A percentile compares a stretch with the other conserved stretches of the same genome.
phyloP scores from a whole-genome alignment of 2,888 invertebrate genomes.

The Apeira syringaria region DNA sequence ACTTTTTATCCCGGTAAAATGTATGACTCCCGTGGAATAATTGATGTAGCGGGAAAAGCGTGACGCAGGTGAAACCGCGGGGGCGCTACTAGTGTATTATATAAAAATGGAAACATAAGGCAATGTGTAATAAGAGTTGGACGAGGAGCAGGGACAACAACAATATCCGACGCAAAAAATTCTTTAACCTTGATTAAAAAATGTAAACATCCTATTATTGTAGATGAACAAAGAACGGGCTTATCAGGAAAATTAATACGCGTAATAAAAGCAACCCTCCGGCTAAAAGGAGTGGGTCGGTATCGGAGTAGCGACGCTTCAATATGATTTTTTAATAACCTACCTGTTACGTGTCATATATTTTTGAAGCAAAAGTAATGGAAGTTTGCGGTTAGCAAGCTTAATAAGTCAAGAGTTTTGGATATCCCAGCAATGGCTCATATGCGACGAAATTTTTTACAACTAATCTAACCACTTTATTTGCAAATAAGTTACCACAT shows the following conservation, averaged over 20 bases:
- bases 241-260: conserved; percentile 57
- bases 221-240: conserved; percentile 53
- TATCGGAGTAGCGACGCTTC: conserved; percentile 30
- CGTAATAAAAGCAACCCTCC: conserved; percentile 44
- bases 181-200: conserved; percentile 62
- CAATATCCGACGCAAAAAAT: conserved; percentile 44
- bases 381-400: conserved; percentile 16
- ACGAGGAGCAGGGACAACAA: conserved; percentile 14
- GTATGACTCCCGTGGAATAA: too few relatives aligned
- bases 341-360: conserved; percentile 29
- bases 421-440: too few relatives aligned
- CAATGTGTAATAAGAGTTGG: conserved; percentile 2
- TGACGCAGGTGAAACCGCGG: too few relatives aligned
- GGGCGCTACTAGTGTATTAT: too few relatives aligned
- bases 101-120: too few relatives aligned
- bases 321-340: conserved; percentile 35
- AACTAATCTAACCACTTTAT: too few relatives aligned
- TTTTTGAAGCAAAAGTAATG: conserved; percentile 26
- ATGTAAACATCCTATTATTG: conserved; percentile 51
- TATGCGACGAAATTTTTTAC: too few relatives aligned
- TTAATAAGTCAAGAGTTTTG: conserved; percentile 2
- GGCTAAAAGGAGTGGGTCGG: conserved; percentile 34
- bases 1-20: too few relatives aligned
- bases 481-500: too few relatives aligned
- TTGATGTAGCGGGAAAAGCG: too few relatives aligned